Percentiles rank a stretch among this genome's conserved stretches.
Evolutionary conservation across 2,113 vertebrate genomes (phyloP).

Genomic region (Oenanthe oenanthe): DNA sequence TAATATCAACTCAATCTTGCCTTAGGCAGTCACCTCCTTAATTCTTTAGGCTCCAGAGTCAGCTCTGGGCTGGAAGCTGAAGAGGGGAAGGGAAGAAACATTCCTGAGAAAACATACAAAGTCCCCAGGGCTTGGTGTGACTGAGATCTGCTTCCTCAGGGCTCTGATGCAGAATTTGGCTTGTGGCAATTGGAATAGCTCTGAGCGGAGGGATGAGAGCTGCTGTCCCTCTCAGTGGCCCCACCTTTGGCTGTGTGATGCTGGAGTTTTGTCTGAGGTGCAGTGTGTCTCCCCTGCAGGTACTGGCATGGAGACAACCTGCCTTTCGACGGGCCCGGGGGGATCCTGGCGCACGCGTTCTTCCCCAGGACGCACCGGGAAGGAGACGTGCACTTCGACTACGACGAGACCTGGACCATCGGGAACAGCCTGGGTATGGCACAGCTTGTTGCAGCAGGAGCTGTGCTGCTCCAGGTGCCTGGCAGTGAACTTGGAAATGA

Average conservation of each 20-base stretch:
- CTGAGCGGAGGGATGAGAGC: not conserved
- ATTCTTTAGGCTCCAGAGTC: not conserved
- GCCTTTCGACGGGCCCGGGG: constrained; percentile 92
- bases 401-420: constrained; percentile 92
- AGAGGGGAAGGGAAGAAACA: not conserved
- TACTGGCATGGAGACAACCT: constrained; percentile 93
- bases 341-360: constrained; percentile 93
- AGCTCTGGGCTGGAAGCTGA: not conserved
- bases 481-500: not conserved
- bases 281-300: constrained; percentile 62
- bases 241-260: not conserved
- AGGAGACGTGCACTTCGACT: constrained; percentile 94
- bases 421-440: constrained; percentile 87
- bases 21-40: not conserved
- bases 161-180: not conserved
- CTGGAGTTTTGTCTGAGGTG: not conserved
- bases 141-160: not conserved
- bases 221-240: not conserved
- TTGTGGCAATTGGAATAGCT: not conserved
- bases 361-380: constrained; percentile 91
- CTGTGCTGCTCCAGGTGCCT: not conserved
- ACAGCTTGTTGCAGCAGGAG: not conserved
- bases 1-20: not conserved
- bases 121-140: not conserved
- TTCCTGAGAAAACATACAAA: not conserved